phyloP scores from a whole-genome alignment of 2,113 vertebrate genomes.

The Triplophysa siluroides region DNA sequence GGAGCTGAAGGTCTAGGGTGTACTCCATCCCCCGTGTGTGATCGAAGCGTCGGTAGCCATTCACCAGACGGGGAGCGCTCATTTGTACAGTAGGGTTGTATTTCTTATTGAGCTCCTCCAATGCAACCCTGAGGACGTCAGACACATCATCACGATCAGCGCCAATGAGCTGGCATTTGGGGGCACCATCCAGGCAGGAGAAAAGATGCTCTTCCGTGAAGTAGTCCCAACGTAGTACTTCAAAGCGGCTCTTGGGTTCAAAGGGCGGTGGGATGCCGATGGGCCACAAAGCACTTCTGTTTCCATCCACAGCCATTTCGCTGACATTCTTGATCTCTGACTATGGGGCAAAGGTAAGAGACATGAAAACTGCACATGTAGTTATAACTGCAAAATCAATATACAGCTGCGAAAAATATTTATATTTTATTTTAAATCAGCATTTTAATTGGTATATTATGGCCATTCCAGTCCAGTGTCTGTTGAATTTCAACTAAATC shows the following conservation, averaged over 20 bases:
- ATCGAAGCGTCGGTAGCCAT: conserved; percentile 94
- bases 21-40: conserved; percentile 95
- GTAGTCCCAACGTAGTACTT: conserved; percentile 95
- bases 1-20: conserved; percentile 88
- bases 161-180: conserved; percentile 86
- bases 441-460: too few relatives aligned
- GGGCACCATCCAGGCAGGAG: conserved; percentile 85
- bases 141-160: conserved; percentile 81
- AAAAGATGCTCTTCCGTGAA: conserved; percentile 93
- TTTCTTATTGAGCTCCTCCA: conserved; percentile 89
- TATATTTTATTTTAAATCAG: too few relatives aligned
- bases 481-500: too few relatives aligned
- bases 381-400: too few relatives aligned
- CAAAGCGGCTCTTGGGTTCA: conserved; percentile 88
- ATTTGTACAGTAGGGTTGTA: conserved; percentile 84
- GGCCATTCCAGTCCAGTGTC: too few relatives aligned
- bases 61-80: conserved; percentile 88
- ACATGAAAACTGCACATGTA: neutral
- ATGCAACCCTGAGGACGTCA: conserved; percentile 80
- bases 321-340: conserved; percentile 92
- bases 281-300: conserved; percentile 82
- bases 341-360: conserved; percentile 67
- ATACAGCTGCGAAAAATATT: too few relatives aligned
- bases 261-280: conserved; percentile 87
- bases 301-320: conserved; percentile 83